A percentile compares a stretch with the other conserved stretches of the same genome.
Evolutionary conservation across 2,888 invertebrate species (phyloP).

Genomic region (Drosophila imparisetae): DNA sequence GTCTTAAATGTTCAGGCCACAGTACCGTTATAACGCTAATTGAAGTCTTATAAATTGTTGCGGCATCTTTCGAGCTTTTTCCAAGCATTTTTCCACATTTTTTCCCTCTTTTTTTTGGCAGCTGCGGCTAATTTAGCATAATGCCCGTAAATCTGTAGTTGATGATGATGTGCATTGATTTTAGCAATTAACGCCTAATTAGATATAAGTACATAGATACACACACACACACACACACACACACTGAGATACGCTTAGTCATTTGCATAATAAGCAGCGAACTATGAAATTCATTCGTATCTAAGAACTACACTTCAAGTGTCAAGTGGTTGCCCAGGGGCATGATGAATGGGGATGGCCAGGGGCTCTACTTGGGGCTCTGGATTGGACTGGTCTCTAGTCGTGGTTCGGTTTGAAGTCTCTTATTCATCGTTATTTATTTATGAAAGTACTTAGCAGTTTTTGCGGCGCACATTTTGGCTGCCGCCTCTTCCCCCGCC

Average conservation of each 20-base stretch:
- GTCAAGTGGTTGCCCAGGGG: constrained; percentile 63
- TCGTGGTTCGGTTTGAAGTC: constrained; percentile 8
- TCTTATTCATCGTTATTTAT: constrained; percentile 64
- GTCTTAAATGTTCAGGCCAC: constrained; percentile 57
- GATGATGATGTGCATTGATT: constrained; percentile 59
- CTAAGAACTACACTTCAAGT: constrained; percentile 56
- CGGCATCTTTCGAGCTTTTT: constrained; percentile 11
- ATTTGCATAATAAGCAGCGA: constrained; percentile 47
- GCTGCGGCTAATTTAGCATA: constrained; percentile 38
- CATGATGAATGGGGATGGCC: not conserved
- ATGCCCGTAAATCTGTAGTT: constrained; percentile 29
- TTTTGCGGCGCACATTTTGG: constrained; percentile 54
- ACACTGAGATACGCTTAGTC: constrained; percentile 14
- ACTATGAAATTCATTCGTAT: constrained; percentile 32
- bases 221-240: not conserved
- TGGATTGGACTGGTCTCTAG: constrained; percentile 2
- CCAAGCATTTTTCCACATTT: not conserved
- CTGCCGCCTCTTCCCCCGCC: not conserved
- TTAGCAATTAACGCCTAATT: constrained; percentile 74
- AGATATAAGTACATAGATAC: constrained; percentile 27
- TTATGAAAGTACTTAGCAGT: constrained; percentile 73
- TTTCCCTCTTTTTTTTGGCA: constrained; percentile 6
- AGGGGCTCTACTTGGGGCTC: constrained; percentile 4
- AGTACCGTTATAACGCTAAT: constrained; percentile 72
- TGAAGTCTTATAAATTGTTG: constrained; percentile 68